These are phyloP conservation scores for Arge pagana DNA, from an alignment of 2,888 invertebrate genomes.

Conservation along the genomic window DNA sequence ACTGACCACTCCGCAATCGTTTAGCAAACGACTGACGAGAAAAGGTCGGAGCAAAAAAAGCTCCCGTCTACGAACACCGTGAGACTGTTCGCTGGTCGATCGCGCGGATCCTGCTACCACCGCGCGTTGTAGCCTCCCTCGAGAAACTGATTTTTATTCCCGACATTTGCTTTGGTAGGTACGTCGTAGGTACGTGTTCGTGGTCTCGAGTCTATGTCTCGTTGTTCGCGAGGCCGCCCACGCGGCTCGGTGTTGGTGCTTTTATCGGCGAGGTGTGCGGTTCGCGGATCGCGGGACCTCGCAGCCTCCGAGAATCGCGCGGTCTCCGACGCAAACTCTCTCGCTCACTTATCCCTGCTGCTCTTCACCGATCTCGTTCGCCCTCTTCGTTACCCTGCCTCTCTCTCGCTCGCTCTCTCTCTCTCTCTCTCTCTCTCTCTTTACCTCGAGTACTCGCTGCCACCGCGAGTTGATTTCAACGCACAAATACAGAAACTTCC, in stretches of 20 bases:
- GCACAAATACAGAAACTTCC: too few species aligned
- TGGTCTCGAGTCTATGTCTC: conserved; percentile 5
- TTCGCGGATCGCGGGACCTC: conserved; percentile 12
- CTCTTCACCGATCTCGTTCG: not conserved
- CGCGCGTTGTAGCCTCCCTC: conserved; percentile 25
- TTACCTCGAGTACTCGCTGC: too few species aligned
- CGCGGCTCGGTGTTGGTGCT: conserved; percentile 16
- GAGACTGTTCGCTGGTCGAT: not conserved
- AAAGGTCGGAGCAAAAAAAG: too few species aligned
- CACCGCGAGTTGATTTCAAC: too few species aligned
- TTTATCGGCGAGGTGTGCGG: conserved; percentile 16
- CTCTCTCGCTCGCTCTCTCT: not conserved
- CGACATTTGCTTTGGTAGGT: conserved; percentile 24
- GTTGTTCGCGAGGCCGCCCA: conserved; percentile 5
- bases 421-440: not conserved
- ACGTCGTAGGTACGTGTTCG: conserved; percentile 8
- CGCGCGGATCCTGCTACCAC: not conserved
- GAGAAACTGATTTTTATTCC: conserved; percentile 40
- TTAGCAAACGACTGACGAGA: too few species aligned
- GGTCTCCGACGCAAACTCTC: conserved; percentile 3
- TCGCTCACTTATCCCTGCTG: too few species aligned
- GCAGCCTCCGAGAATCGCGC: not conserved
- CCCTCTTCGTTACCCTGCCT: not conserved
- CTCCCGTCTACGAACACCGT: too few species aligned
- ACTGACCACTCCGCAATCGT: too few species aligned